Base-by-base conservation (phyloP, 2,797 vertebrate genomes). In the Onychomys leucogaster region DNA sequence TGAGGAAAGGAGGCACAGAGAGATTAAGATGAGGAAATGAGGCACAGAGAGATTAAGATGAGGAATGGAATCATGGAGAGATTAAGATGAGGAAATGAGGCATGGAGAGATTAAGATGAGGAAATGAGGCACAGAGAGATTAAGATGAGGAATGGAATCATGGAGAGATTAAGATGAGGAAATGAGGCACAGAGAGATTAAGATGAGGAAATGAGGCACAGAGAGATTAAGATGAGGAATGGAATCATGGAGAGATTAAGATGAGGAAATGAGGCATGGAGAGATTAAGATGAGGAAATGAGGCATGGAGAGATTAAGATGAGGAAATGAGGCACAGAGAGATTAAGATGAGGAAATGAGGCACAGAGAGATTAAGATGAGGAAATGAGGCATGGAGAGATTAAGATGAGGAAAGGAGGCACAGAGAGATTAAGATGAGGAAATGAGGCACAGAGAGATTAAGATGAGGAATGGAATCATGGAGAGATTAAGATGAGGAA, bases 101-200 rank as follows among this genome's bases (percentile, higher is more conserved):
- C 32, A 49, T 12, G 37, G 86, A 77, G 41, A 1, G 16, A 57
- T 14, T 52, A 71, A 10, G 32, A 76, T 0, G 25, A 76, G 63
- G 57, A 94, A 90, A 67, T 16, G 75, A 93, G 87, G 63, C 32
- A 49, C n/a, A n/a, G n/a, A n/a, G n/a, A n/a, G n/a, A n/a, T n/a
- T n/a, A n/a, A n/a, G n/a, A n/a, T n/a, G n/a, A n/a, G n/a, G n/a
- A n/a, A n/a, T n/a, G n/a, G n/a, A n/a, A n/a, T n/a, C n/a, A n/a
- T 12, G 37, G 86, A 77, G 41, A 1, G 16, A 57, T 14, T 52
- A 71, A 10, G 32, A 76, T 0, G 25, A 76, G 63, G 57, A 94
- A 90, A 67, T 16, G 75, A 93, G 87, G 71, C 32, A 49, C 12
- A 37, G 86, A 77, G 41, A 1, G 16, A 57, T 14, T 52, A 71